Evolutionary conservation across 2,797 vertebrate genomes (phyloP).

Genomic region (Acanthiza pusilla): DNA sequence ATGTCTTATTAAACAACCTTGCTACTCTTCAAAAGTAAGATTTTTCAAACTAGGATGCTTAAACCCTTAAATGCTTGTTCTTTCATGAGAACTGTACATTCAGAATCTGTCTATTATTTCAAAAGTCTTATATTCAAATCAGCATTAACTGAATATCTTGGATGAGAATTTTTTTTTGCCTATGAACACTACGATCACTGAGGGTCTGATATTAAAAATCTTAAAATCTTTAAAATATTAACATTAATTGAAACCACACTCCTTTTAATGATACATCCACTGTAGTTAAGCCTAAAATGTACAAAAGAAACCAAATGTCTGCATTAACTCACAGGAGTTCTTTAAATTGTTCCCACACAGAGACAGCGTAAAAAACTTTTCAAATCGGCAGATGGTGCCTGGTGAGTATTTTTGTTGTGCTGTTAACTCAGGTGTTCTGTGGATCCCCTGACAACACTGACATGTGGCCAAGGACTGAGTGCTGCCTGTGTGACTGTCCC

Average conservation of each 20-base stretch:
- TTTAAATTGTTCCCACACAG: background rate
- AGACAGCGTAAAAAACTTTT: background rate
- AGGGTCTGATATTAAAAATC: background rate
- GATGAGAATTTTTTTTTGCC: background rate
- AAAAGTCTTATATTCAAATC: background rate
- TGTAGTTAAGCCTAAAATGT: background rate
- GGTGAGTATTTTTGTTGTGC: background rate
- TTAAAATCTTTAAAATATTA: background rate
- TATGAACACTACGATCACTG: background rate
- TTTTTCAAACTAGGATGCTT: background rate
- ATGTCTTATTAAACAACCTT: background rate
- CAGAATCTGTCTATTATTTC: background rate
- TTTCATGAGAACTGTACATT: background rate
- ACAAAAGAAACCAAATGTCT: background rate
- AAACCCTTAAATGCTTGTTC: background rate
- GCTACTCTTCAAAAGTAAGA: background rate
- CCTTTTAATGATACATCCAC: background rate
- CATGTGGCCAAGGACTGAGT: background rate
- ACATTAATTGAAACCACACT: background rate
- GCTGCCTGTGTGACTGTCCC: background rate
- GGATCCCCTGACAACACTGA: background rate
- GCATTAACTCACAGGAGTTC: background rate
- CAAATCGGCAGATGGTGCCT: background rate
- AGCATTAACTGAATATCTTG: background rate
- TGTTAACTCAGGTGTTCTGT: background rate